Conservation (phyloP, 2,113 vertebrate species). For the Stegostoma tigrinum region DNA sequence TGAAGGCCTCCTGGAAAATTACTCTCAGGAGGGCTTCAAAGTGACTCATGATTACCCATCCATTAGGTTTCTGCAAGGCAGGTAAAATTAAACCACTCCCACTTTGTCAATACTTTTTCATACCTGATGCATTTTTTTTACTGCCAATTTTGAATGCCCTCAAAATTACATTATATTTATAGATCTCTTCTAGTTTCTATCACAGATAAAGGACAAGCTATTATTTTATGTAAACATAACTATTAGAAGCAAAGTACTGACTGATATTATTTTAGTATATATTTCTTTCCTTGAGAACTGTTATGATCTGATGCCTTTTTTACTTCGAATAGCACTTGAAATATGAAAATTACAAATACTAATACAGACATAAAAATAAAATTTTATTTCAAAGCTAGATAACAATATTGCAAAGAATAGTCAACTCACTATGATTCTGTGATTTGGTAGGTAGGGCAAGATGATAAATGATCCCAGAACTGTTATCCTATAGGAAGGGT, state of each 20-base stretch:
- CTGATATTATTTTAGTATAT: neutral
- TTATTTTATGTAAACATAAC: neutral
- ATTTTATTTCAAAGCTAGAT: neutral
- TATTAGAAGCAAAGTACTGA: neutral
- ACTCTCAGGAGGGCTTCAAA: neutral
- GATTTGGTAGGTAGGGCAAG: neutral
- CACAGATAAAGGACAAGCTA: neutral
- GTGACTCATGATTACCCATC: neutral
- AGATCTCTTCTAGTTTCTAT: neutral
- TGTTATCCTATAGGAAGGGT: neutral
- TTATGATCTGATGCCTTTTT: neutral
- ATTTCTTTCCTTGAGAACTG: neutral
- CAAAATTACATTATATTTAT: neutral
- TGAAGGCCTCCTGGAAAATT: neutral
- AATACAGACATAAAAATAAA: neutral
- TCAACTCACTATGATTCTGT: neutral
- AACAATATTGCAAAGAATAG: neutral
- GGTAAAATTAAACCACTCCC: neutral
- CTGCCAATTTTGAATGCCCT: neutral
- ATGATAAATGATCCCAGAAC: neutral
- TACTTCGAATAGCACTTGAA: neutral
- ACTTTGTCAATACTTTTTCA: neutral
- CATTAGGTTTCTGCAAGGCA: neutral
- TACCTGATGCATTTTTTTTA: neutral
- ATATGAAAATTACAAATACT: no score